Evolutionary conservation across 2,888 invertebrate genomes (phyloP), one percentile per base, ranked within the genome.

Genomic region (Andrena minutula): DNA sequence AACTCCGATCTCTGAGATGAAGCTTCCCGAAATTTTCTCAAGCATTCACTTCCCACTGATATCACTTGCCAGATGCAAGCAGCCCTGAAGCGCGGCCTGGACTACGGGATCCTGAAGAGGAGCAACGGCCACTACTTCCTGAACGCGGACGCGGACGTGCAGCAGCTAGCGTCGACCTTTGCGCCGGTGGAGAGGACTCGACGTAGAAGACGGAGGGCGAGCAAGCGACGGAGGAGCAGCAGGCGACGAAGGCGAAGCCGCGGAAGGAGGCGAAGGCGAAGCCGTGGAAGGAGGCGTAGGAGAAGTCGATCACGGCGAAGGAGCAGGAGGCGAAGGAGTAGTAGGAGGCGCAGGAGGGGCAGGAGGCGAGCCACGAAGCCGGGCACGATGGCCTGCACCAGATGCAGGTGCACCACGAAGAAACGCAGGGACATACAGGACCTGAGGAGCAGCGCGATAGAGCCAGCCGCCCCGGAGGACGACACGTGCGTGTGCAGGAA

Each of bases 1-100:
- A 12, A 41, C 12, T 12, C 41, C 41, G 41, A 12, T 41, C 12
- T 12, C 41, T 12, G 12, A 3, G 12, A 41, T 41, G 41, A 41
- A 41, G 41, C 12, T 1, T 41, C 12, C 41, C 0, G 41, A 12
- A 41, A 16, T 41, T 41, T 41, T 16, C 41, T 16, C 16, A 5
- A 41, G 41, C 5, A 16, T 41, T 41, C 16, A 23, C 7, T 23
- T 6, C 10, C 12, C 4, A 1, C 2, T 1, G 30, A 51, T 8
- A n/a, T 30, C 10, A 4, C 3, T 30, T 28, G 20, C 5, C 65
- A 89, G 89, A 83, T 86, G 73, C 66, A 71, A 7, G 61, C 83
- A 2, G 93, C 92, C 0, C 63, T 93, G 74, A 92, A 92, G 64
- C 92, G 93, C 0, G 93, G 93, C 12, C 65, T 92, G 26, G 91